Evolutionary conservation across 2,797 vertebrate genomes (phyloP), one percentile per base, ranked within the genome.

Genomic region (Arctocebus calabarensis): DNA sequence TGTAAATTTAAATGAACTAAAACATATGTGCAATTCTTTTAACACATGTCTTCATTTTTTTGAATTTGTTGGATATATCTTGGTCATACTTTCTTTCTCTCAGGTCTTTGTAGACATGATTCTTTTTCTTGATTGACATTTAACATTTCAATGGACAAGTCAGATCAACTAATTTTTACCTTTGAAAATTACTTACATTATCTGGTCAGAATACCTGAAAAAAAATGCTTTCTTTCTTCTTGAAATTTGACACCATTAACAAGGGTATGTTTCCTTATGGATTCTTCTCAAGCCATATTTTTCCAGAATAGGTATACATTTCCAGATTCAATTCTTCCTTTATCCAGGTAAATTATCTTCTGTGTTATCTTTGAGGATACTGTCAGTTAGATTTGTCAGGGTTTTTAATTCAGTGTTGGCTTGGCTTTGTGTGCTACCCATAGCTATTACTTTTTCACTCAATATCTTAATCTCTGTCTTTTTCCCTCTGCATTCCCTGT

Each of bases 241-340:
- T 52, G 14, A 84, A 94, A 84, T 84, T 68, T 52, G 89, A 84
- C 68, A 40, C 10, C 57, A 70, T 61, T 61, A 90, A 68, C 77
- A 84, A 61, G 78, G n/a, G n/a, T 61, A 48, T 70, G 9, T 84
- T 20, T 94, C 20, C 52, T 84, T 70, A 84, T 43, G 27, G 27
- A 90, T 94, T 84, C 40, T 68, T 61, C 32, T 89, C 25, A 40
- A 70, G 32, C 7, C 14, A 32, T 61, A 16, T 84, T 89, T 90
- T 70, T 52, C 62, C 40, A 84, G 25, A 84, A 52, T 37, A 59
- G 78, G 48, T 52, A 84, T 62, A 27, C 16, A 70, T 94, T 90
- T 84, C 71, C 61, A 78, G 52, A 37, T 70, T 77, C n/a, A 78
- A 52, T 94, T 94, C 25, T 94, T 90, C 52, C 14, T 37, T 84